Percentiles rank a stretch among this genome's conserved stretches.
phyloP scores from a whole-genome alignment of 1,140 invertebrate genomes.

The Scaptomyza montana region DNA sequence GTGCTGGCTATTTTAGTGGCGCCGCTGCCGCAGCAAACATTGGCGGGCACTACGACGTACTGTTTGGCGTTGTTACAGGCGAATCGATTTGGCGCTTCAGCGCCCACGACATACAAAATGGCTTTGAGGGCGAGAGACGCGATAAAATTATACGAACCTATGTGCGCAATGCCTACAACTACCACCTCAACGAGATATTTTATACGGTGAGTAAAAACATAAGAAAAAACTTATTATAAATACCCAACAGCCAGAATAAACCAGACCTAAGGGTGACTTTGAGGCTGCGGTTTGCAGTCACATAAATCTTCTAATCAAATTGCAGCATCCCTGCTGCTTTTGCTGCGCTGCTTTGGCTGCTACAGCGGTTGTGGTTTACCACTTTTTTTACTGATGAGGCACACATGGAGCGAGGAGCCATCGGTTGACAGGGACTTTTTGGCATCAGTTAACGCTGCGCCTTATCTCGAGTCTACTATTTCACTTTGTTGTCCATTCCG shows the following conservation, averaged over 20 bases:
- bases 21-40: slow-evolving; percentile 48
- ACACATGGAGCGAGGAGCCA: neutral
- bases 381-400: neutral
- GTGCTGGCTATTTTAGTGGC: slow-evolving; percentile 56
- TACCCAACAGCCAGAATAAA: neutral
- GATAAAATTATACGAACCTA: slow-evolving; percentile 97
- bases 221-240: neutral
- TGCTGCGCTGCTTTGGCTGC: too few relatives aligned
- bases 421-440: slow-evolving; percentile 11
- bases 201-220: slow-evolving; percentile 89
- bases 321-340: slow-evolving; percentile 13
- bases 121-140: slow-evolving; percentile 94
- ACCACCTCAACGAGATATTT: slow-evolving; percentile 98
- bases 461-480: slow-evolving; percentile 46
- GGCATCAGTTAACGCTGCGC: slow-evolving; percentile 39
- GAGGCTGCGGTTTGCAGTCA: slow-evolving; percentile 13
- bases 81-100: slow-evolving; percentile 93
- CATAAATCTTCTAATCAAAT: slow-evolving; percentile 70
- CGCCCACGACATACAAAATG: slow-evolving; percentile 91
- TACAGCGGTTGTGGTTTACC: neutral
- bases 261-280: slow-evolving; percentile 10
- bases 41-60: slow-evolving; percentile 88
- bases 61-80: slow-evolving; percentile 93
- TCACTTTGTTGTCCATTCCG: slow-evolving; percentile 1
- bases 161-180: slow-evolving; percentile 95